Percentiles rank a stretch among this genome's conserved stretches.
Evolutionary conservation across 2,113 vertebrate species (phyloP).

Genomic region (Calypte anna): DNA sequence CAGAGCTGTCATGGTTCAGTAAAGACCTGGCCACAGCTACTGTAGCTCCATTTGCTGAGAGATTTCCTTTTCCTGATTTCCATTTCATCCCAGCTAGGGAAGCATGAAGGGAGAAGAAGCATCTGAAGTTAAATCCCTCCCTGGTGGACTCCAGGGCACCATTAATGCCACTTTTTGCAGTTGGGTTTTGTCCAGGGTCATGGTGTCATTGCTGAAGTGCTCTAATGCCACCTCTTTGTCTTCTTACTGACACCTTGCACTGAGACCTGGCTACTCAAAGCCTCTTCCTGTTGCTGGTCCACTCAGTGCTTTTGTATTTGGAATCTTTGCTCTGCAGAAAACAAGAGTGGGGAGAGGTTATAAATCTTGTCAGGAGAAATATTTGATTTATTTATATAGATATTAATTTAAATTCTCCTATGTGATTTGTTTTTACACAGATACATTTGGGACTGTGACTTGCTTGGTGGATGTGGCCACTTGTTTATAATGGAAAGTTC

Average conservation of each 20-base stretch:
- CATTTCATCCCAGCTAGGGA: background rate
- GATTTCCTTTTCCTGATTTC: background rate
- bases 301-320: background rate
- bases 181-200: background rate
- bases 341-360: background rate
- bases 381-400: background rate
- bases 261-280: background rate
- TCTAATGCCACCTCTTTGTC: background rate
- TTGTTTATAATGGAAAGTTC: background rate
- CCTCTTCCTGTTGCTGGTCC: background rate
- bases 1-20: background rate
- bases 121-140: background rate
- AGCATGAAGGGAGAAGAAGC: background rate
- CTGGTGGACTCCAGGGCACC: background rate
- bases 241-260: background rate
- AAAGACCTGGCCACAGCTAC: background rate
- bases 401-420: background rate
- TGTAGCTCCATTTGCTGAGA: background rate
- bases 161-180: background rate
- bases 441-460: background rate
- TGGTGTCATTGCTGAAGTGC: fast-evolving
- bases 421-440: background rate
- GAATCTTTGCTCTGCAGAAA: background rate
- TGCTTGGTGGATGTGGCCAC: background rate
- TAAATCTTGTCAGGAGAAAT: background rate